phyloP scores from a whole-genome alignment of 1,140 invertebrate genomes.

The Cryptotermes secundus region DNA sequence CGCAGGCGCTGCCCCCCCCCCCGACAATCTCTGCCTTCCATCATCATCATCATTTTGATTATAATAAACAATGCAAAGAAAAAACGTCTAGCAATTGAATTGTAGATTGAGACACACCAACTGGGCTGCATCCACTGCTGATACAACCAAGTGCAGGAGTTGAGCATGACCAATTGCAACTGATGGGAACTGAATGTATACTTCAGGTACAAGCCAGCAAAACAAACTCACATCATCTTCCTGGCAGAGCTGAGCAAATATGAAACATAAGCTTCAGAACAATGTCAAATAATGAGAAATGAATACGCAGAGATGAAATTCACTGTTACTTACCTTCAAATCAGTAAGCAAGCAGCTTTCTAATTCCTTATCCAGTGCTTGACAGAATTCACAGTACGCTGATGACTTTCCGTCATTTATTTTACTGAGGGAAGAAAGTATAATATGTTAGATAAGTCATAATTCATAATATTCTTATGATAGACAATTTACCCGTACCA shows the following conservation, averaged over 20 bases:
- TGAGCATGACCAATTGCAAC: constrained; percentile 82
- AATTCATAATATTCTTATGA: too few relatives aligned
- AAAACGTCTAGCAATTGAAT: too few relatives aligned
- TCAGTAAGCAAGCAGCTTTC: constrained; percentile 74
- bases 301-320: too few relatives aligned
- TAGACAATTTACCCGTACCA: too few relatives aligned
- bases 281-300: too few relatives aligned
- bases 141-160: constrained; percentile 82
- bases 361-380: constrained; percentile 74
- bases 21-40: too few relatives aligned
- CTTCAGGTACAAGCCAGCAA: constrained; percentile 86
- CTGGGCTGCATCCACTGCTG: constrained; percentile 84
- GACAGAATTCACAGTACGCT: constrained; percentile 85
- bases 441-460: too few relatives aligned
- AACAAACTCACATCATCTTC: constrained; percentile 84
- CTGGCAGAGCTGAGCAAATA: constrained; percentile 64
- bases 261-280: too few relatives aligned
- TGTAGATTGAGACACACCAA: constrained; percentile 88
- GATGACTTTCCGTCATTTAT: constrained; percentile 75
- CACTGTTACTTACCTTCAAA: constrained; percentile 60
- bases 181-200: constrained; percentile 87
- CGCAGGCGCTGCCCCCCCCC: too few relatives aligned
- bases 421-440: constrained; percentile 47
- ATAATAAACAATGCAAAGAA: too few relatives aligned
- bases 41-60: too few relatives aligned